Percentiles rank a stretch among this genome's conserved stretches.
Conservation (phyloP, 2,888 invertebrate species). For the Cryptus viduatorius region DNA sequence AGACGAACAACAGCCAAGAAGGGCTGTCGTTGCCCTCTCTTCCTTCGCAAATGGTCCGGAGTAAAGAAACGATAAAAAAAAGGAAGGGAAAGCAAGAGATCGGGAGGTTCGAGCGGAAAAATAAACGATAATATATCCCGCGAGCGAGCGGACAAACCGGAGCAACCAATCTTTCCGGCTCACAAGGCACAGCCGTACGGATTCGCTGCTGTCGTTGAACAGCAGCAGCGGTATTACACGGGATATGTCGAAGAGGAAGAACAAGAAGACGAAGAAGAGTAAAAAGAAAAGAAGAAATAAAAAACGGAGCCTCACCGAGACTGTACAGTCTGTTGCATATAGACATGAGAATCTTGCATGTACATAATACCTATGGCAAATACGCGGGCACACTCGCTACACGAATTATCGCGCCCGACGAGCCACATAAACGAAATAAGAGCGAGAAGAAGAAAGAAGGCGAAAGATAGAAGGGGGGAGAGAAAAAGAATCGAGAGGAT, state of each 20-base stretch:
- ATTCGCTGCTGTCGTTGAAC: slow-evolving; percentile 15
- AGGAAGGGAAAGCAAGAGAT: slow-evolving; percentile 17
- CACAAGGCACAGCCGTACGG: slow-evolving; percentile 38
- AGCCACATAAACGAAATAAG: slow-evolving; percentile 55
- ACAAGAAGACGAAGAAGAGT: slow-evolving; percentile 16
- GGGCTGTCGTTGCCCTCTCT: background rate
- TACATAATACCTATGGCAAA: slow-evolving; percentile 30
- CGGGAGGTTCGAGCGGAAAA: slow-evolving; percentile 26
- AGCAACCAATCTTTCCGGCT: slow-evolving; percentile 58
- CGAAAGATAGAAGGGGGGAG: slow-evolving; percentile 13
- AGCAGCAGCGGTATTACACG: slow-evolving; percentile 11
- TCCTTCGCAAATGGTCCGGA: slow-evolving; percentile 14
- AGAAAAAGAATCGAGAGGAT: slow-evolving; percentile 40
- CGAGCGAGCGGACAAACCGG: slow-evolving; percentile 45
- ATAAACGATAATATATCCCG: slow-evolving; percentile 39
- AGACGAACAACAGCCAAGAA: background rate
- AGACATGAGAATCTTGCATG: slow-evolving; percentile 30
- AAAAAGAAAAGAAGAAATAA: slow-evolving; percentile 29
- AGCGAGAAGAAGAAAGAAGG: slow-evolving; percentile 46
- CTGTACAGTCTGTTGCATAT: slow-evolving; percentile 12
- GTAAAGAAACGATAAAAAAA: slow-evolving; percentile 18
- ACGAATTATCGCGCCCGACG: slow-evolving; percentile 61
- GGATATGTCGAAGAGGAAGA: slow-evolving; percentile 27
- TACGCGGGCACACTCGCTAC: slow-evolving; percentile 48
- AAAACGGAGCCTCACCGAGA: background rate